Percentiles rank a stretch among this genome's conserved stretches.
These are phyloP conservation scores for Brachionus sp. DNA, from an alignment of 1,140 invertebrate genomes.

Conservation along the genomic window DNA sequence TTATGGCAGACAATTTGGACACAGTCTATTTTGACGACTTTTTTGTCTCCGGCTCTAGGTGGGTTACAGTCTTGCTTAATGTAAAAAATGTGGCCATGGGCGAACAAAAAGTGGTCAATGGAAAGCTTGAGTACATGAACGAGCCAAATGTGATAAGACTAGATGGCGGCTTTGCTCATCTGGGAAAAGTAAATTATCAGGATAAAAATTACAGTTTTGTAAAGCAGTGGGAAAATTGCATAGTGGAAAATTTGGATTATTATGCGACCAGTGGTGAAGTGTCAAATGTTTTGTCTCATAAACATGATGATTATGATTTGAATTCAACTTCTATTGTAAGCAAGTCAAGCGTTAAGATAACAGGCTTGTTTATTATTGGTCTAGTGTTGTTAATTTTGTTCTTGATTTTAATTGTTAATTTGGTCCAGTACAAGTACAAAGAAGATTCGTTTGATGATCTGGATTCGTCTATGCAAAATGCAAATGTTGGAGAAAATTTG, in stretches of 20 bases:
- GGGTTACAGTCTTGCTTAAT: neutral
- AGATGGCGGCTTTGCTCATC: neutral
- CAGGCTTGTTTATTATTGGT: neutral
- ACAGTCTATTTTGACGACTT: slow-evolving; percentile 15
- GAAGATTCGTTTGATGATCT: neutral
- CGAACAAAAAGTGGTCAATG: neutral
- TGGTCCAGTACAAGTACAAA: neutral
- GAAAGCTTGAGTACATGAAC: neutral
- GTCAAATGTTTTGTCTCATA: neutral
- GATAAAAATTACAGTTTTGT: neutral
- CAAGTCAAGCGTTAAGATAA: neutral
- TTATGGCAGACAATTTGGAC: neutral
- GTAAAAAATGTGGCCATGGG: neutral
- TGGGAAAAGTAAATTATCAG: neutral
- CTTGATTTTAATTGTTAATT: slow-evolving; percentile 12
- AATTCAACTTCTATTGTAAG: neutral
- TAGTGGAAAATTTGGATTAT: neutral
- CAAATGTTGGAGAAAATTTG: neutral
- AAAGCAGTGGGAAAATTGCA: slow-evolving; percentile 7
- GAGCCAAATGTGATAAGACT: neutral
- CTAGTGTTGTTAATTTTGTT: slow-evolving; percentile 10
- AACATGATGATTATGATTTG: neutral
- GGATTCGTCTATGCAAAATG: neutral
- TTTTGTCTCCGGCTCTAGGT: neutral
- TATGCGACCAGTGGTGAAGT: neutral